phyloP scores from a whole-genome alignment of 2,888 invertebrate species.

The Luffia ferchaultella region DNA sequence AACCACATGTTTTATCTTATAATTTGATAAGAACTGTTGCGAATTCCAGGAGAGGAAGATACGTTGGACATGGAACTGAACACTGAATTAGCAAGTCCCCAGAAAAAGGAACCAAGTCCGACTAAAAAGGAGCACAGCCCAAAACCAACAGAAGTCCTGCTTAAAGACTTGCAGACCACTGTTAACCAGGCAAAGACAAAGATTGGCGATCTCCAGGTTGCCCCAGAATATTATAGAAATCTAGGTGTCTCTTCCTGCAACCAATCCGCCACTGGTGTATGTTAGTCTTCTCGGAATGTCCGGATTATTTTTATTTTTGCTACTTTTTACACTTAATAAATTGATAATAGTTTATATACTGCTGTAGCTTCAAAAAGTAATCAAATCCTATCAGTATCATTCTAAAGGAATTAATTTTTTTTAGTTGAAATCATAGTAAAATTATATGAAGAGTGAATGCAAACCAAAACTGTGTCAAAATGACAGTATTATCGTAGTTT shows the following conservation, averaged over 20 bases:
- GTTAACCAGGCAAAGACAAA: conserved; percentile 68
- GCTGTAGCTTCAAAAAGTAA: neutral
- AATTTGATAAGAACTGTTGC: neutral
- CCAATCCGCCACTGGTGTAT: conserved; percentile 37
- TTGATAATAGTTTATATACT: neutral
- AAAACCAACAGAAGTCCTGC: conserved; percentile 38
- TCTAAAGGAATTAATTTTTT: neutral
- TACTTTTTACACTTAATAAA: too few relatives aligned
- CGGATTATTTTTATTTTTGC: conserved; percentile 23
- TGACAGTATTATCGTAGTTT: neutral
- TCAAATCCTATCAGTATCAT: neutral
- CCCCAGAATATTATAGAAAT: conserved; percentile 10
- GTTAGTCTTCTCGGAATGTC: conserved; percentile 40
- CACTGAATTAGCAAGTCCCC: conserved; percentile 18
- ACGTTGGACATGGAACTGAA: conserved; percentile 32
- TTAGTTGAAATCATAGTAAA: neutral
- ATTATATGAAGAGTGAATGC: neutral
- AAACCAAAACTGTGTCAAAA: neutral
- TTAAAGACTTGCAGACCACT: conserved; percentile 64
- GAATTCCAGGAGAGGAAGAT: conserved; percentile 47
- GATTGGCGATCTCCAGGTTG: conserved; percentile 72
- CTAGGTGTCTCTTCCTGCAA: conserved; percentile 2
- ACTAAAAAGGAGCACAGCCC: conserved; percentile 34
- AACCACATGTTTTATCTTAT: too few relatives aligned
- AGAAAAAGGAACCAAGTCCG: conserved; percentile 18